phyloP scores from a whole-genome alignment of 92 coral and sea anemone species.

The Parazoanthus swiftii region DNA sequence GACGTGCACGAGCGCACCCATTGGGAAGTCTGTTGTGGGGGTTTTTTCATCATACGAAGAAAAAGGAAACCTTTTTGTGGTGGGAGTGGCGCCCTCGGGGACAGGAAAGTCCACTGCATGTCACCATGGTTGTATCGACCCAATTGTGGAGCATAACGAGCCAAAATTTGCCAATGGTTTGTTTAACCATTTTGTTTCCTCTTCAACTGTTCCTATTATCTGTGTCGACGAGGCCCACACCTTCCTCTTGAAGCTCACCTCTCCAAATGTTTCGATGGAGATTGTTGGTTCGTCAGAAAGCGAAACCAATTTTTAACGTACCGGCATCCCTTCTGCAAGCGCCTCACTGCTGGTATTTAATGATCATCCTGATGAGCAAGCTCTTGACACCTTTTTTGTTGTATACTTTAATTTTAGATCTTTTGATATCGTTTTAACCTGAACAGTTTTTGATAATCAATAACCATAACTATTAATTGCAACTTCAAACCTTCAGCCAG shows the following conservation, averaged over 20 bases:
- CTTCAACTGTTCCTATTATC: constrained; percentile 49
- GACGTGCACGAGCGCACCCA: constrained; percentile 53
- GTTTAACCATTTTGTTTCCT: constrained; percentile 65
- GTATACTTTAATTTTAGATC: no score
- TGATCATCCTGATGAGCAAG: background rate
- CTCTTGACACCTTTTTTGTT: background rate
- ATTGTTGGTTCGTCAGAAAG: constrained; percentile 68
- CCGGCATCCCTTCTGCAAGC: constrained; percentile 58
- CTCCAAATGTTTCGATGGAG: constrained; percentile 64
- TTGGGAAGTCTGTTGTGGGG: constrained; percentile 54
- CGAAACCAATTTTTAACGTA: constrained; percentile 60
- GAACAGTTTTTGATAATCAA: no score
- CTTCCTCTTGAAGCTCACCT: constrained; percentile 57
- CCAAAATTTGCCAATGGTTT: constrained; percentile 60
- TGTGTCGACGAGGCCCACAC: constrained; percentile 71
- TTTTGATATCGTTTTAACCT: no score
- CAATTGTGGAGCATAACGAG: constrained; percentile 59
- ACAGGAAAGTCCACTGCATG: constrained; percentile 62
- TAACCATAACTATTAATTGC: no score
- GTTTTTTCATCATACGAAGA: constrained; percentile 62
- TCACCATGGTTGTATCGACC: constrained; percentile 58
- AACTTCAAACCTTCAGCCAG: no score
- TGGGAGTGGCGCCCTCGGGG: constrained; percentile 71
- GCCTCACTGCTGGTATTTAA: constrained; percentile 42
- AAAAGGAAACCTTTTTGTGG: constrained; percentile 54